Conservation (phyloP, 1,140 invertebrate species). For the Bradysia coprophila region DNA sequence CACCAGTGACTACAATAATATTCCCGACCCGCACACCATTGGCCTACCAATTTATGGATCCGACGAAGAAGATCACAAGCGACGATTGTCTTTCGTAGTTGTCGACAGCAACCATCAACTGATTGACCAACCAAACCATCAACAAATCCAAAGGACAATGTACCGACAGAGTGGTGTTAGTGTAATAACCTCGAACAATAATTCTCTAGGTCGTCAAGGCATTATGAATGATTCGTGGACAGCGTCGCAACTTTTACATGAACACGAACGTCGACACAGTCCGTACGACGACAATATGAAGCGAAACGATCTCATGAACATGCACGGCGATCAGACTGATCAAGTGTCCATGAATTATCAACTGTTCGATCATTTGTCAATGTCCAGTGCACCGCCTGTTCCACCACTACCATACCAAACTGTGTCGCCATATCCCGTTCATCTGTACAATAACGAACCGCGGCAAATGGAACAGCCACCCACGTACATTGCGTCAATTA, state of each 20-base stretch:
- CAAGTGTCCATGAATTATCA: conserved; percentile 1
- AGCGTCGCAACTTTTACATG: conserved; percentile 34
- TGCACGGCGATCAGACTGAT: conserved; percentile 8
- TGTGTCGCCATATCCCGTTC: not conserved
- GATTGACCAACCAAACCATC: conserved; percentile 1
- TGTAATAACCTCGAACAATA: conserved; percentile 1
- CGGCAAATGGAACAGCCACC: not conserved
- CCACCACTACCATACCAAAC: conserved; percentile 5
- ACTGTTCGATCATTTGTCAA: conserved; percentile 7
- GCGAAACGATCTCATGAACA: conserved; percentile 13
- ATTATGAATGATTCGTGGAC: conserved; percentile 34
- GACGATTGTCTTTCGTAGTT: not conserved
- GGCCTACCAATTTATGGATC: conserved; percentile 13
- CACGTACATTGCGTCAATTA: not conserved
- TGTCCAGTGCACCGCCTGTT: conserved; percentile 14
- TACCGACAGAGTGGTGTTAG: not conserved
- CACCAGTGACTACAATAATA: conserved; percentile 9
- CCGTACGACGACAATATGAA: conserved; percentile 24
- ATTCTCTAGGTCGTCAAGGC: conserved; percentile 20
- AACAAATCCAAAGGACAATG: conserved; percentile 8
- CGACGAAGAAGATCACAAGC: not conserved
- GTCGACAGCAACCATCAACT: not conserved
- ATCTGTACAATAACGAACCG: not conserved
- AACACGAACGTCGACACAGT: conserved; percentile 34
- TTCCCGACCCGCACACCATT: conserved; percentile 20